Evolutionary conservation across 2,888 invertebrate species (phyloP).

Genomic region (Pheosia tremula): DNA sequence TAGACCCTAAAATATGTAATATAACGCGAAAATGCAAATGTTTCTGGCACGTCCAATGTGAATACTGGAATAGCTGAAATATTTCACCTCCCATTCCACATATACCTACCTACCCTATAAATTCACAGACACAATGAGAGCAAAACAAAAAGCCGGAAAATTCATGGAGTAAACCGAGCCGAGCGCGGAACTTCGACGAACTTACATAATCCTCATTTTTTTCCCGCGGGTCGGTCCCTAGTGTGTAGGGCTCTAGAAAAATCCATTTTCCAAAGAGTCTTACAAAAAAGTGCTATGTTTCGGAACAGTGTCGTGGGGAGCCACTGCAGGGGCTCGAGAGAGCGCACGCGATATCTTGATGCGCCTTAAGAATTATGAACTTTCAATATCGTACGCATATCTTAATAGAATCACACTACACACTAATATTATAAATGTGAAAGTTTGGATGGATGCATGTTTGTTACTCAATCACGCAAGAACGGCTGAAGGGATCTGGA

Average conservation of each 20-base stretch:
- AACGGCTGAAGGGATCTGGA: too few relatives aligned
- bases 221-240: slow-evolving; percentile 35
- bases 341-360: slow-evolving; percentile 3
- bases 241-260: slow-evolving; percentile 38
- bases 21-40: background rate
- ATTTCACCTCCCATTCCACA: slow-evolving; percentile 10
- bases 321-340: background rate
- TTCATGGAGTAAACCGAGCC: slow-evolving; percentile 26
- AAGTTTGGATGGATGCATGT: too few relatives aligned
- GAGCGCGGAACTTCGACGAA: slow-evolving; percentile 28
- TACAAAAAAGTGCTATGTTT: slow-evolving; percentile 23
- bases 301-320: background rate
- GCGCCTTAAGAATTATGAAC: slow-evolving; percentile 4
- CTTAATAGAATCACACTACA: slow-evolving; percentile 4
- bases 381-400: slow-evolving; percentile 6
- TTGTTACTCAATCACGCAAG: too few relatives aligned
- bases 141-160: slow-evolving; percentile 30
- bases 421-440: too few relatives aligned
- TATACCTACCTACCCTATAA: slow-evolving; percentile 12
- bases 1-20: too few relatives aligned
- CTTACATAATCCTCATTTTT: slow-evolving; percentile 38
- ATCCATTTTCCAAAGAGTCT: slow-evolving; percentile 41
- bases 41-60: background rate
- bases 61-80: background rate
- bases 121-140: slow-evolving; percentile 20